Base-by-base conservation (phyloP, 2,113 vertebrate genomes). In the Sialia sialis region DNA sequence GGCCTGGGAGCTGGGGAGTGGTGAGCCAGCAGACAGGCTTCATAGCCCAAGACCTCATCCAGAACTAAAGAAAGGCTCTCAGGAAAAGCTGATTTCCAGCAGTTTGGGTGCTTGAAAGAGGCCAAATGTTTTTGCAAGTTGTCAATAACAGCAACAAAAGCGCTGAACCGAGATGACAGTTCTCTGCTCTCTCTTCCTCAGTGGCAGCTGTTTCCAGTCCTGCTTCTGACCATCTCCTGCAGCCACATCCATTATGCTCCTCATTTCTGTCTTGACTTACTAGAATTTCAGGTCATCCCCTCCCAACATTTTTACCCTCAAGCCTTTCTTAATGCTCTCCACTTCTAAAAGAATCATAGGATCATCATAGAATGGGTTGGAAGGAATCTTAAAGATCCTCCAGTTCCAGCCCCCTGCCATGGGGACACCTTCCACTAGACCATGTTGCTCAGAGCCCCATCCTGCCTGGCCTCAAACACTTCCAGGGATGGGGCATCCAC, bases 101-200 rank as follows among this genome's bases (percentile, higher is more conserved):
- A 3, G 27, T 90, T 84, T 51, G 29, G 18, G 30, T 55, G 11
- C 55, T 92, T 92, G 41, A 76, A 62, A 58, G 26, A 80, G 93
- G 55, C 34, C 59, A 93, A 27, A 70, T 83, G 41, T 84, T 94
- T 96, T 86, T 90, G 54, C 34, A 70, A 70, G 52, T 67, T 90
- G 58, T 74, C 92, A 77, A 72, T 38, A 92, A 68, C 19, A 25
- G 46, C 66, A 68, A n/a, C 39, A 73, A 62, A 87, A 89, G 21
- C 1, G 0, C 64, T 79, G 81, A 84, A n/a, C 14, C 0, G 0
- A 60, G 55, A 59, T 18, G 55, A 12, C 70, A 5, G 7, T 54
- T 86, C 60, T 73, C 59, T 69, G 34, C 44, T 84, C 29, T 55
- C 26, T 46, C 13, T 83, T 79, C 54, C 54, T 49, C n/a, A 66